Percentiles rank a stretch among this genome's conserved stretches.
phyloP scores from a whole-genome alignment of 2,888 invertebrate genomes.

The Micropterix aruncella region DNA sequence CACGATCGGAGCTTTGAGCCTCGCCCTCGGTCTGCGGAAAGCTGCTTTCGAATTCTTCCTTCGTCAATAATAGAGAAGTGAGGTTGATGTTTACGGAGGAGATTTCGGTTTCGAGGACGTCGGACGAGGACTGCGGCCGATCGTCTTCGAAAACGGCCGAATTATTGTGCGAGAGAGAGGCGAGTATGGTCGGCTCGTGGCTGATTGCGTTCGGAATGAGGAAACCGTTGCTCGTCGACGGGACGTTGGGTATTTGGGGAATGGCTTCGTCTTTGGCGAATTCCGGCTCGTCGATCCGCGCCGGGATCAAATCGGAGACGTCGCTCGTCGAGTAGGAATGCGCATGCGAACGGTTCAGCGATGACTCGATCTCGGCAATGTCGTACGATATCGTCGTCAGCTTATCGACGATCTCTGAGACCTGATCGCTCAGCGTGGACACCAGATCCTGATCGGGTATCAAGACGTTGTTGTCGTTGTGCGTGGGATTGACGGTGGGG shows the following conservation, averaged over 20 bases:
- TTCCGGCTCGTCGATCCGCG: conserved; percentile 15
- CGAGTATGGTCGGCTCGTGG: conserved; percentile 39
- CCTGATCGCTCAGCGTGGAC: conserved; percentile 35
- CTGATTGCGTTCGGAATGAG: conserved; percentile 46
- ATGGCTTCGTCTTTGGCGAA: conserved; percentile 23
- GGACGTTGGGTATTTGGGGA: conserved; percentile 35
- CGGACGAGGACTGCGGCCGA: conserved; percentile 19
- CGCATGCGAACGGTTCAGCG: conserved; percentile 17
- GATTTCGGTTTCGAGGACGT: conserved; percentile 34
- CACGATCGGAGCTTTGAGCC: conserved; percentile 4
- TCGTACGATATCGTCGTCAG: conserved; percentile 27
- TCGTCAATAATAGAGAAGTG: conserved; percentile 39
- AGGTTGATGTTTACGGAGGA: conserved; percentile 50
- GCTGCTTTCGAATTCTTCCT: conserved; percentile 28
- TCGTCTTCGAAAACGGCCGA: conserved; percentile 32
- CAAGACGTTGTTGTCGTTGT: conserved; percentile 21
- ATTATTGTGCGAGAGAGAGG: conserved; percentile 35
- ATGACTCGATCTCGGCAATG: conserved; percentile 20
- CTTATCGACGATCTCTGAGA: conserved; percentile 34
- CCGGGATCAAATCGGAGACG: conserved; percentile 26
- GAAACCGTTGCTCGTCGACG: conserved; percentile 49
- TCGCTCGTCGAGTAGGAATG: conserved; percentile 35
- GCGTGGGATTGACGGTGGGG: conserved; percentile 5
- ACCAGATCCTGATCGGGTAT: conserved; percentile 32
- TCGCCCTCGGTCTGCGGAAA: conserved; percentile 13